Percentiles rank a stretch among this genome's conserved stretches.
Evolutionary conservation across 2,113 vertebrate genomes (phyloP).

Genomic region (Caranx melampygus): DNA sequence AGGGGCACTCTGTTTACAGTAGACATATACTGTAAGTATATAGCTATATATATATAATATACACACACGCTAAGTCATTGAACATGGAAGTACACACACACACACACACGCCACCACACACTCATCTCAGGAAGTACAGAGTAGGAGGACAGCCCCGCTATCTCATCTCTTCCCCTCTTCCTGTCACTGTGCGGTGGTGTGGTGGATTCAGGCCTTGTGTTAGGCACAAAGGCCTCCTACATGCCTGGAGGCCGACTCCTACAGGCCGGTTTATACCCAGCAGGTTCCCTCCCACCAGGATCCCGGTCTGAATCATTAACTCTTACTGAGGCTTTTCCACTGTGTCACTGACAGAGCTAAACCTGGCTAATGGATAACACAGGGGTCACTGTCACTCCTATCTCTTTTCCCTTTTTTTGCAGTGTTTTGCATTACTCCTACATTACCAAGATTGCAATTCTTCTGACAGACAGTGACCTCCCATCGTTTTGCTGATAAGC

Average conservation of each 20-base stretch:
- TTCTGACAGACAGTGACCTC: slow-evolving; percentile 19
- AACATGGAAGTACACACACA: slow-evolving; percentile 28
- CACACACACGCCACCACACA: slow-evolving; percentile 45
- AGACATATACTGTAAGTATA: slow-evolving; percentile 36
- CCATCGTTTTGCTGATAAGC: not conserved
- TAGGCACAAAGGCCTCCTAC: slow-evolving; percentile 72
- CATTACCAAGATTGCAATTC: slow-evolving; percentile 19
- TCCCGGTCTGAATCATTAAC: slow-evolving; percentile 65
- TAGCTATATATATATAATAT: not conserved
- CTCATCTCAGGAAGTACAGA: slow-evolving; percentile 69
- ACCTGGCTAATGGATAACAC: slow-evolving; percentile 39
- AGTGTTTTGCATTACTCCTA: slow-evolving; percentile 24
- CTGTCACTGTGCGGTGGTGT: slow-evolving; percentile 70
- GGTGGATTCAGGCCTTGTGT: slow-evolving; percentile 57
- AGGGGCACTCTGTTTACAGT: slow-evolving; percentile 64
- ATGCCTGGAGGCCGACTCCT: slow-evolving; percentile 61
- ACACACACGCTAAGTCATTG: slow-evolving; percentile 11
- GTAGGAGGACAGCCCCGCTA: slow-evolving; percentile 73
- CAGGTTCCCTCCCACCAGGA: slow-evolving; percentile 65
- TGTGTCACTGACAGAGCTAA: slow-evolving; percentile 46
- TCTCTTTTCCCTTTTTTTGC: not conserved
- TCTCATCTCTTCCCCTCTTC: slow-evolving; percentile 61
- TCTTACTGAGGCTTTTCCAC: slow-evolving; percentile 47
- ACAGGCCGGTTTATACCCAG: slow-evolving; percentile 55
- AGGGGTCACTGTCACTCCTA: slow-evolving; percentile 39